Percentiles rank a stretch among this genome's conserved stretches.
These are phyloP conservation scores for Burhinus bistriatus DNA, from an alignment of 2,113 vertebrate genomes.

Conservation along the genomic window DNA sequence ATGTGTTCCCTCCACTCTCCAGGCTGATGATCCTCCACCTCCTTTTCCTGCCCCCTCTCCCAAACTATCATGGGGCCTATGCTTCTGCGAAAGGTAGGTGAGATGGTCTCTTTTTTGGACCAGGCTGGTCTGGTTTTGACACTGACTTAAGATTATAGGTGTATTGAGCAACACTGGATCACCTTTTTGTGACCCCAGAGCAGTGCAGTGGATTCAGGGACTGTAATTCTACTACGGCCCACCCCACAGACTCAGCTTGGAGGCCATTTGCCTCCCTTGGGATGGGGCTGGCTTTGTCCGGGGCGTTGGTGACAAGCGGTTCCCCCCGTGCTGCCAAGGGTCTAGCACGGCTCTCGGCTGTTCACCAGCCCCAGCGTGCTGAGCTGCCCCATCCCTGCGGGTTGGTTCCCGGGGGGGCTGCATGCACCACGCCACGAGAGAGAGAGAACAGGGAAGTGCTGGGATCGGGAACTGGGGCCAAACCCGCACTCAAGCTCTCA, in stretches of 20 bases:
- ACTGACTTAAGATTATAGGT: neutral
- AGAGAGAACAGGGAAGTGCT: neutral
- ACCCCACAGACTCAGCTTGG: neutral
- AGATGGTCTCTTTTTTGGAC: neutral
- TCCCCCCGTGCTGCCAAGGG: neutral
- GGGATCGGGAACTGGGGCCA: neutral
- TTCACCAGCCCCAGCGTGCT: neutral
- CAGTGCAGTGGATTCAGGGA: neutral
- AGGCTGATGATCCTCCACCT: neutral
- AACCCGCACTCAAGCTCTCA: neutral
- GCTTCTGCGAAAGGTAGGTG: neutral
- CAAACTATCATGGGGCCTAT: rapidly evolving
- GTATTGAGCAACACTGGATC: neutral
- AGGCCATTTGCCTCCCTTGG: neutral
- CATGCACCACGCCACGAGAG: neutral
- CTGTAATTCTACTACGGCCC: neutral
- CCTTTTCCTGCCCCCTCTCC: neutral
- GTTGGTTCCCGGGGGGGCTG: neutral
- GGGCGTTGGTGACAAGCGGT: neutral
- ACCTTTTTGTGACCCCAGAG: neutral
- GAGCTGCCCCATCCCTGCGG: neutral
- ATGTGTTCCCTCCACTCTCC: neutral
- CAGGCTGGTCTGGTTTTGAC: neutral
- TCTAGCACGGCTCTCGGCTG: neutral
- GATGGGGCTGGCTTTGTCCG: neutral